Evolutionary conservation across 2,888 invertebrate species (phyloP).

Genomic region (Escarpia spicata): DNA sequence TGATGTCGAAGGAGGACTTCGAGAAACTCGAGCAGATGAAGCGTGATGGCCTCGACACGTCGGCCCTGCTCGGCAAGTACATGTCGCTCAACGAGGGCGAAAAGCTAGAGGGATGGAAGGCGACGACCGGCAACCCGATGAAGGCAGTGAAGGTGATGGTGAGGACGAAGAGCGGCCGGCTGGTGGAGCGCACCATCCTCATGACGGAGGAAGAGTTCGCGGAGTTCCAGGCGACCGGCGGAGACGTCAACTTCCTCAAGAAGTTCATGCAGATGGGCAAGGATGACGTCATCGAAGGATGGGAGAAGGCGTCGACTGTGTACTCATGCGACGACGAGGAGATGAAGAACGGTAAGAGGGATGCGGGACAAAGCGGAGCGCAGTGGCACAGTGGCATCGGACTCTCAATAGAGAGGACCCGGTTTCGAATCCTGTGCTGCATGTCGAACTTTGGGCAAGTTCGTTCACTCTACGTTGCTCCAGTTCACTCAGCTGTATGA

Average conservation of each 20-base stretch:
- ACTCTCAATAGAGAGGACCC: no score
- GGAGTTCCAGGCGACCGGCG: conserved; percentile 42
- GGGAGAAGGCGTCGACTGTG: conserved; percentile 63
- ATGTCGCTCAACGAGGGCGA: conserved; percentile 54
- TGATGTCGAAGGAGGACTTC: conserved; percentile 62
- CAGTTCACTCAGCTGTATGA: no score
- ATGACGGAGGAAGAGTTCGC: conserved; percentile 58
- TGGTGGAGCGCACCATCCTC: conserved; percentile 61
- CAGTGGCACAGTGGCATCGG: no score
- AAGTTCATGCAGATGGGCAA: conserved; percentile 59
- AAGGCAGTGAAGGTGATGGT: conserved; percentile 44
- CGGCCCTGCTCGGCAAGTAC: conserved; percentile 58
- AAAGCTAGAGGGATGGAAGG: conserved; percentile 18
- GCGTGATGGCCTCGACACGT: conserved; percentile 55
- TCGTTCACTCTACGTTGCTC: no score
- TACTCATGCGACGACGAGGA: conserved; percentile 58
- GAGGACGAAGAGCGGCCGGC: conserved; percentile 62
- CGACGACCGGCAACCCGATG: conserved; percentile 17
- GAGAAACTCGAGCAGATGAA: conserved; percentile 52
- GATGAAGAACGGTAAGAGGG: conserved; percentile 33
- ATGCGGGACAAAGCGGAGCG: neutral
- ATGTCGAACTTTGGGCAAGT: no score
- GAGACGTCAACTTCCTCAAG: conserved; percentile 59
- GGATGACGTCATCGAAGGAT: conserved; percentile 62
- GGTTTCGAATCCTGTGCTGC: no score